Percentiles rank a stretch among this genome's conserved stretches.
Conservation (phyloP, 2,113 vertebrate species). For the Elaphurus davidianus region DNA sequence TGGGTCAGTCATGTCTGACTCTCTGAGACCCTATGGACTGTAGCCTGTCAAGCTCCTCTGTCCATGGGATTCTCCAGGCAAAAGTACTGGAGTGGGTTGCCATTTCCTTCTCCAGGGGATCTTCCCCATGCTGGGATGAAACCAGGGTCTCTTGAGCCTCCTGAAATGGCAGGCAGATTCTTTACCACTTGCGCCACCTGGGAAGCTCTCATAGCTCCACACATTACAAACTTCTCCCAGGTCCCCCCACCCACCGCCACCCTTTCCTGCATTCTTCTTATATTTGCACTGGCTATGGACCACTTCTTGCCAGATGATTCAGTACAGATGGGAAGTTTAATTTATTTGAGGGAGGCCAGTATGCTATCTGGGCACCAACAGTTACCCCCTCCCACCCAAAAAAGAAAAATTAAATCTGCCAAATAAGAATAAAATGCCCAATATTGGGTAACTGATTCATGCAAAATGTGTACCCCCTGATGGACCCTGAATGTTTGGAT, state of each 20-base stretch:
- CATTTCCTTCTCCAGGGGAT: not conserved
- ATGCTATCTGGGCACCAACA: not conserved
- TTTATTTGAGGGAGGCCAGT: not conserved
- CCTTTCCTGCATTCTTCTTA: not conserved
- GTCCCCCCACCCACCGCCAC: not conserved
- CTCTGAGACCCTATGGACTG: not conserved
- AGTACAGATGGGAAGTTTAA: not conserved
- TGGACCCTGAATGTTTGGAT: not conserved
- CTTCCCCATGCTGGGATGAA: fast-evolving
- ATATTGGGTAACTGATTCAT: not conserved
- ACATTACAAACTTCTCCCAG: not conserved
- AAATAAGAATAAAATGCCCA: not conserved
- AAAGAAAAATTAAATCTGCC: not conserved
- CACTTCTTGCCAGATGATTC: not conserved
- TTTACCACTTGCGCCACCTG: not conserved
- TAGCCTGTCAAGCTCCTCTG: not conserved
- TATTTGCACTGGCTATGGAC: not conserved
- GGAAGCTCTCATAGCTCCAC: not conserved
- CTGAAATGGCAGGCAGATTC: not conserved
- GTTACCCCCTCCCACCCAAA: not conserved
- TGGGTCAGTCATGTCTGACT: not conserved
- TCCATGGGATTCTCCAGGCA: not conserved
- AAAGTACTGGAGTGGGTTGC: not conserved
- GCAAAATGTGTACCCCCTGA: not conserved
- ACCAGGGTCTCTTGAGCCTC: not conserved